phyloP scores from a whole-genome alignment of 1,140 invertebrate genomes.

The Orchesella cincta region DNA sequence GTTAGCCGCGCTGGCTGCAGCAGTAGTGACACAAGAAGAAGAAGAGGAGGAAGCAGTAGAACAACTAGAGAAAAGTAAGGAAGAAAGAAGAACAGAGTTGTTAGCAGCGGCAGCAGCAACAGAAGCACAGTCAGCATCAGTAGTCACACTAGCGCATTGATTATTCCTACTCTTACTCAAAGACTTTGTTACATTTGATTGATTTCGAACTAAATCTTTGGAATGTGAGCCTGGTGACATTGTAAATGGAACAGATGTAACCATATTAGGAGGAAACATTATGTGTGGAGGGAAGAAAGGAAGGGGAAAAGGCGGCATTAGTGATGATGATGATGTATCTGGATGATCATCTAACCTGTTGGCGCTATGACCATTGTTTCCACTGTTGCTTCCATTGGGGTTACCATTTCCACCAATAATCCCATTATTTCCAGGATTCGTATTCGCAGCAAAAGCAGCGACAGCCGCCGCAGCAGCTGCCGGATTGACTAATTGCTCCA shows the following conservation, averaged over 20 bases:
- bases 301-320: neutral
- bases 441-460: slow-evolving; percentile 2
- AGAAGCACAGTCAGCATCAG: neutral
- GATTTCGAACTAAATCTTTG: too few species aligned
- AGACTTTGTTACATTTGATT: too few species aligned
- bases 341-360: neutral
- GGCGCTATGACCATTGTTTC: slow-evolving; percentile 18
- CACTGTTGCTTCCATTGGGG: neutral
- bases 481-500: slow-evolving; percentile 50
- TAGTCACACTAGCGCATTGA: too few species aligned
- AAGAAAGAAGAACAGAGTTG: too few species aligned
- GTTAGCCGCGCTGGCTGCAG: slow-evolving; percentile 55
- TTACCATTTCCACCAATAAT: slow-evolving; percentile 52
- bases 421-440: slow-evolving; percentile 39
- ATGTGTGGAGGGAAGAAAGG: slow-evolving; percentile 56
- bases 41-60: slow-evolving; percentile 63
- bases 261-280: slow-evolving; percentile 57
- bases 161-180: too few species aligned
- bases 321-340: neutral
- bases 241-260: neutral
- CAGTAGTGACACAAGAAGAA: slow-evolving; percentile 56
- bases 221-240: neutral
- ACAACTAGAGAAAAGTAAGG: slow-evolving; percentile 58
- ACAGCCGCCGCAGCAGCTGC: slow-evolving; percentile 15
- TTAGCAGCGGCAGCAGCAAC: neutral